Evolutionary conservation across 2,113 vertebrate genomes (phyloP).

Genomic region (Eupsittula cactorum): DNA sequence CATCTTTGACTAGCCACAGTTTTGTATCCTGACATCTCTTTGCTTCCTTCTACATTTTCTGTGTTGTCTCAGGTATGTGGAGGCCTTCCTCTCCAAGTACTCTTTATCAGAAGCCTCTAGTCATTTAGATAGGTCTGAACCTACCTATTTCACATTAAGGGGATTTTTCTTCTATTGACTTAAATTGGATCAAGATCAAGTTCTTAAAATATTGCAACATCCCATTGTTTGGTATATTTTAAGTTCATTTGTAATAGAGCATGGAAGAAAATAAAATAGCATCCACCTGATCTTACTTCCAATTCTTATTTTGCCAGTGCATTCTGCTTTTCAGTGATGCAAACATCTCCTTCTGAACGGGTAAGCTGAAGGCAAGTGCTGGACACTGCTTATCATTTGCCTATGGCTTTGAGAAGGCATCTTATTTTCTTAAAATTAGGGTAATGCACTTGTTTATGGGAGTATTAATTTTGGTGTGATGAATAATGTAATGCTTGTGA

Average conservation of each 20-base stretch:
- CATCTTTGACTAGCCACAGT: not conserved
- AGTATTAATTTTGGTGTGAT: slow-evolving; percentile 14
- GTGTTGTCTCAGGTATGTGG: not conserved
- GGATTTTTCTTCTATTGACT: not conserved
- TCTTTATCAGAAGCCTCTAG: not conserved
- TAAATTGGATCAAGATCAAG: not conserved
- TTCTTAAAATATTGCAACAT: not conserved
- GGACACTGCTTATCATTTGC: not conserved
- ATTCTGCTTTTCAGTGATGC: slow-evolving; percentile 44
- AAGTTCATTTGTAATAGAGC: not conserved
- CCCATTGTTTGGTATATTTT: not conserved
- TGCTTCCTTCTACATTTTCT: not conserved
- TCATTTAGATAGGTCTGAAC: not conserved
- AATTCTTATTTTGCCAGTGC: slow-evolving; percentile 32
- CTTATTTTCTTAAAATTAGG: slow-evolving; percentile 46
- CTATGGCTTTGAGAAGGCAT: slow-evolving; percentile 41
- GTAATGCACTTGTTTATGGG: slow-evolving; percentile 10
- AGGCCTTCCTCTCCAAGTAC: not conserved
- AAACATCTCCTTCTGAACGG: not conserved
- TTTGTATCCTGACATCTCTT: not conserved
- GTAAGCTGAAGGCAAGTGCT: not conserved
- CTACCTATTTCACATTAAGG: not conserved
- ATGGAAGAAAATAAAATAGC: not conserved
- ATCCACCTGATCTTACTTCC: not conserved
- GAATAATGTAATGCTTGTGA: not conserved